Evolutionary conservation across 2,797 vertebrate species (phyloP).

Genomic region (Graptemys geographica): DNA sequence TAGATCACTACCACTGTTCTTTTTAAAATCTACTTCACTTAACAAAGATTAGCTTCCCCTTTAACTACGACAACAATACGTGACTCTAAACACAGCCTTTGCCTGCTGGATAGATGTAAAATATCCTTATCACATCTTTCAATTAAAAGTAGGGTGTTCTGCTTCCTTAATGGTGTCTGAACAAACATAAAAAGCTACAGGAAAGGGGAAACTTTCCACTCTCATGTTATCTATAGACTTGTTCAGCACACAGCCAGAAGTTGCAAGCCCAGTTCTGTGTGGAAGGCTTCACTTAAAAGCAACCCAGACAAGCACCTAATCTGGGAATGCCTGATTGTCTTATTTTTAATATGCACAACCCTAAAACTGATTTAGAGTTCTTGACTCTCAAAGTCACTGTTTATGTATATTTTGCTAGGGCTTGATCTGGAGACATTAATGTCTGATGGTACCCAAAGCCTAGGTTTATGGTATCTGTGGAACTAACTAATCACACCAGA

Average conservation of each 20-base stretch:
- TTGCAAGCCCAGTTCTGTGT: not conserved
- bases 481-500: not conserved
- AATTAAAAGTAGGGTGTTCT: not conserved
- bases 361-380: not conserved
- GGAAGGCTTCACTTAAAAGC: not conserved
- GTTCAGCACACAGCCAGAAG: not conserved
- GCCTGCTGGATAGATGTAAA: slow-evolving; percentile 36
- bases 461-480: not conserved
- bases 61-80: slow-evolving; percentile 7
- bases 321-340: not conserved
- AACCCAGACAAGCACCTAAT: not conserved
- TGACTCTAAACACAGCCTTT: slow-evolving; percentile 15
- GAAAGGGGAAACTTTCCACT: not conserved
- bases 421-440: not conserved
- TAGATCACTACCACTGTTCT: slow-evolving; percentile 30
- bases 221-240: slow-evolving; percentile 10
- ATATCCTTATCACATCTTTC: slow-evolving; percentile 18
- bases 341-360: not conserved
- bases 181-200: accelerated
- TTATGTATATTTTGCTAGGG: not conserved
- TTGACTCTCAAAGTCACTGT: not conserved
- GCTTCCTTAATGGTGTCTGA: slow-evolving; percentile 6
- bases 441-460: not conserved
- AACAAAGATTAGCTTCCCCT: not conserved
- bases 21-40: slow-evolving; percentile 18